Evolutionary conservation across 1,140 invertebrate genomes (phyloP).

Genomic region (Drosophila oshimai): DNA sequence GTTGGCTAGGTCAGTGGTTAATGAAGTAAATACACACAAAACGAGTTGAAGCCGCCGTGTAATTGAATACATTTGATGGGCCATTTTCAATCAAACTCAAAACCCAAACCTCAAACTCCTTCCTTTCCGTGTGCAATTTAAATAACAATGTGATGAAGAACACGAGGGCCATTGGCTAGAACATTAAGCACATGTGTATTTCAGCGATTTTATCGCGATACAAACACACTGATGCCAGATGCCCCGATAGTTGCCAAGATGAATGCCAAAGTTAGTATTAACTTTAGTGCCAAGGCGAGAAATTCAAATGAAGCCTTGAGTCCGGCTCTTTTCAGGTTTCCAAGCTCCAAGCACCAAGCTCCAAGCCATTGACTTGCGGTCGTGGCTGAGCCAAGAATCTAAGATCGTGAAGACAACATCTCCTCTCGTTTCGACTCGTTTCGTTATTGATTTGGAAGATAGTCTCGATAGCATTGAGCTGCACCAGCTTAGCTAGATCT

Average conservation of each 20-base stretch:
- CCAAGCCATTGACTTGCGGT: conserved; percentile 63
- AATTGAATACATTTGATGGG: conserved; percentile 38
- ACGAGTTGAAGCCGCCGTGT: conserved; percentile 17
- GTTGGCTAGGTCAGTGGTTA: conserved; percentile 51
- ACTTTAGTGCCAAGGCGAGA: conserved; percentile 78
- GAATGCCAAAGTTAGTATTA: conserved; percentile 74
- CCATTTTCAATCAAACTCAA: conserved; percentile 23
- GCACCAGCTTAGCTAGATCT: conserved; percentile 5
- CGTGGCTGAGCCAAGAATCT: conserved; percentile 47
- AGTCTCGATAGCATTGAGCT: not conserved
- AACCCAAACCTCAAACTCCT: no score
- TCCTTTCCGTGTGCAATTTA: conserved; percentile 77
- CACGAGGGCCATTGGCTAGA: conserved; percentile 34
- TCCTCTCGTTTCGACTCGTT: no score
- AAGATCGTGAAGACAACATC: conserved; percentile 10
- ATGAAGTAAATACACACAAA: conserved; percentile 26
- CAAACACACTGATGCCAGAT: conserved; percentile 26
- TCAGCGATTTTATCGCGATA: conserved; percentile 6
- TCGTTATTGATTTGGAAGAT: not conserved
- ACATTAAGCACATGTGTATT: conserved; percentile 26
- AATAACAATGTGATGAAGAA: conserved; percentile 66
- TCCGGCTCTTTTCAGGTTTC: conserved; percentile 62
- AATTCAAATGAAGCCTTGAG: conserved; percentile 74
- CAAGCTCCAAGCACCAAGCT: no score
- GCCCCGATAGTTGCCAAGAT: conserved; percentile 50